Conservation (phyloP, 2,113 vertebrate species). For the Pedionomus torquatus region DNA sequence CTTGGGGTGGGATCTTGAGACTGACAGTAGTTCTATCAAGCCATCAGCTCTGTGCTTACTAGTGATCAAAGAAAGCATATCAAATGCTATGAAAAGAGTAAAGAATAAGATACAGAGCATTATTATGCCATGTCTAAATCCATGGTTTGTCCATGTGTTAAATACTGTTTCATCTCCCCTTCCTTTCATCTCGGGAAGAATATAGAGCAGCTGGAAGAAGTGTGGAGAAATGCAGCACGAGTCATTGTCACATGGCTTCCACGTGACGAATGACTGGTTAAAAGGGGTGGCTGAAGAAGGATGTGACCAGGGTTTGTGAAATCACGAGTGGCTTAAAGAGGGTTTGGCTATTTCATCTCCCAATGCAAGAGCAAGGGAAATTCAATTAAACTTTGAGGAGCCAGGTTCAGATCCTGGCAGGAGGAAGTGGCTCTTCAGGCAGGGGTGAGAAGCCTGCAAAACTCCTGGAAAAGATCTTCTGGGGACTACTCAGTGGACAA, state of each 20-base stretch:
- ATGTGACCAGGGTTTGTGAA: not conserved
- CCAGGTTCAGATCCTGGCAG: not conserved
- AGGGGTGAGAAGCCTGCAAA: not conserved
- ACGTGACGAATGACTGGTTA: not conserved
- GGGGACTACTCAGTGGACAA: not conserved
- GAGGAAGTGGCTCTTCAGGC: not conserved
- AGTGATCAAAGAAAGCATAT: not conserved
- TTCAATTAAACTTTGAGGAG: not conserved
- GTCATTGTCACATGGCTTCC: not conserved
- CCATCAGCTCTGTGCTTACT: not conserved
- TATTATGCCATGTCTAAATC: not conserved
- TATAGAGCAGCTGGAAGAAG: not conserved
- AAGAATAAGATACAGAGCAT: not conserved
- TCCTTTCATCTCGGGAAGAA: not conserved
- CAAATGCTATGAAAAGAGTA: not conserved
- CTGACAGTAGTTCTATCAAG: not conserved
- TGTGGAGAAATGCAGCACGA: rapidly evolving
- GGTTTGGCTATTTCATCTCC: not conserved
- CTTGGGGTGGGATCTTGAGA: not conserved
- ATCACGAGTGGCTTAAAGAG: not conserved
- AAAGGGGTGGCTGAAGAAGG: not conserved
- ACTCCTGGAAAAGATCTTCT: not conserved
- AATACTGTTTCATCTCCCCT: not conserved
- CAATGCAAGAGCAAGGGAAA: not conserved
- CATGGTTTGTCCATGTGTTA: not conserved